phyloP scores from a whole-genome alignment of 2,113 vertebrate species.

The Actenoides lindsayi region DNA sequence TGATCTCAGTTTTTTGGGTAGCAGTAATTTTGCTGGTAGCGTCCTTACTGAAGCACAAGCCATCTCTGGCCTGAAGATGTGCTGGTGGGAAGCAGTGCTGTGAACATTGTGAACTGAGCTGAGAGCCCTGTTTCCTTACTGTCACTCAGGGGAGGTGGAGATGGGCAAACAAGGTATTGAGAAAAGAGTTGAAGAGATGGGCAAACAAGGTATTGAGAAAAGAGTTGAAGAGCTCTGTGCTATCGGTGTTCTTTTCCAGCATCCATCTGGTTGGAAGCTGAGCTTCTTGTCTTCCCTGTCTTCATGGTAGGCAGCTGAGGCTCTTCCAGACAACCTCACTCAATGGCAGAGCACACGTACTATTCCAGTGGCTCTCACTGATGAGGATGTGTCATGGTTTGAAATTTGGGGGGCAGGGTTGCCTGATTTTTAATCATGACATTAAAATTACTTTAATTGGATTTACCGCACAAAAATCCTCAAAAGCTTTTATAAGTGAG shows the following conservation, averaged over 20 bases:
- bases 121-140: neutral
- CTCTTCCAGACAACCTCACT: neutral
- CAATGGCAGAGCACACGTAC: neutral
- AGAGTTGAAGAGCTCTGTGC: neutral
- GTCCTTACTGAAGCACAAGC: neutral
- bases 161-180: neutral
- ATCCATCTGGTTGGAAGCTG: neutral
- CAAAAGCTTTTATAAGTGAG: conserved; percentile 18
- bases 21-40: neutral
- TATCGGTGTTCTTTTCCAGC: neutral
- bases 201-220: neutral
- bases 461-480: conserved; percentile 17
- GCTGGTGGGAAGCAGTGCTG: neutral
- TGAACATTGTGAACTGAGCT: neutral
- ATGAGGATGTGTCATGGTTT: neutral
- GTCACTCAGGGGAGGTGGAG: neutral
- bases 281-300: neutral
- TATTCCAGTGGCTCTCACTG: neutral
- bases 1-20: neutral
- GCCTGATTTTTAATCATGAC: neutral
- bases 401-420: neutral
- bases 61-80: neutral
- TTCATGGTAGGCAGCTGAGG: neutral
- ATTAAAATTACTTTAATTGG: conserved; percentile 32
- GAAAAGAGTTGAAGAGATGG: neutral